A percentile compares a stretch with the other conserved stretches of the same genome.
Evolutionary conservation across 2,113 vertebrate species (phyloP).

Genomic region (Empidonax traillii): DNA sequence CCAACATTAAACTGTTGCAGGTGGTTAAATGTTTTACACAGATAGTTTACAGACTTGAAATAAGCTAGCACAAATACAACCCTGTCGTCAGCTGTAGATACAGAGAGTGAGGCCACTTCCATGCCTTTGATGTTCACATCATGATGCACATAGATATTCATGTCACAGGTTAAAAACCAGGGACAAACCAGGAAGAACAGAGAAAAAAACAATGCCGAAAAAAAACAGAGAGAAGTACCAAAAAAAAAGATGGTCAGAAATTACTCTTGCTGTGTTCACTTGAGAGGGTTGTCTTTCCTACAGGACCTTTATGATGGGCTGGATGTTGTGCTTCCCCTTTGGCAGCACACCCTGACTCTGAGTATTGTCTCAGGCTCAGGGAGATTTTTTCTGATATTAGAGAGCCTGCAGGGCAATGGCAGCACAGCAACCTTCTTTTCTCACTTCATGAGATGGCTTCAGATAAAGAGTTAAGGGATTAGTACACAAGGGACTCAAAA

Average conservation of each 20-base stretch:
- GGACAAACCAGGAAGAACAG: neutral
- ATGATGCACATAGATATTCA: neutral
- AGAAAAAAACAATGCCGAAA: neutral
- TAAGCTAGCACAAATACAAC: neutral
- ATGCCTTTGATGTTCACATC: neutral
- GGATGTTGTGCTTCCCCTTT: neutral
- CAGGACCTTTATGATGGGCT: neutral
- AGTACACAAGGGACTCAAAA: neutral
- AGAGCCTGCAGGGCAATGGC: neutral
- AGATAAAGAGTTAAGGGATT: neutral
- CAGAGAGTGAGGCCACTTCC: neutral
- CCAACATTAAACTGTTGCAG: neutral
- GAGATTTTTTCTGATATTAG: neutral
- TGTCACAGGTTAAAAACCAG: neutral
- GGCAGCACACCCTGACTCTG: neutral
- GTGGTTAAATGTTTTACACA: neutral
- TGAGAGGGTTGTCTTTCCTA: neutral
- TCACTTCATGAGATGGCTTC: neutral
- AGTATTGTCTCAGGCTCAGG: fast-evolving
- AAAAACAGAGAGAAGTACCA: neutral
- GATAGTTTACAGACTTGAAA: neutral
- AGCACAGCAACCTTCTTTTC: neutral
- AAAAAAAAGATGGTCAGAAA: neutral
- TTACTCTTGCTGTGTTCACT: neutral
- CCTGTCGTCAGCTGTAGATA: fast-evolving